Evolutionary conservation across 2,113 vertebrate species (phyloP), one percentile per base, ranked within the genome.

Genomic region (Anguilla rostrata): DNA sequence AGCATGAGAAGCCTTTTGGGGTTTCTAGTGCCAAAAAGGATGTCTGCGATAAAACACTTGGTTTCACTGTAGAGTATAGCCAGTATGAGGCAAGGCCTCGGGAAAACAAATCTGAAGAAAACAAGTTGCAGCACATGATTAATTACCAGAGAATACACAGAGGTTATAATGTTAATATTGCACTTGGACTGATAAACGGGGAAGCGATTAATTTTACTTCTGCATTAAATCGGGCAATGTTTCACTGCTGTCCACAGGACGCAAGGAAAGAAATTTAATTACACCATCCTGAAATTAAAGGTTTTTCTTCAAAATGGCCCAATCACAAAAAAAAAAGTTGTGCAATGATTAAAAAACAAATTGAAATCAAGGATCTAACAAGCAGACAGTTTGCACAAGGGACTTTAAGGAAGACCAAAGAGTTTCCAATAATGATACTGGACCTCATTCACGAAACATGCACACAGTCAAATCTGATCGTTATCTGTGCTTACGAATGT

Each of bases 101-200:
- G 86, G 56, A 84, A 92, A 89, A 87, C 88, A 26, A 93, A 87
- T 87, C 92, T 93, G 86, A 66, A 79, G 84, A 43, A 88, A 75
- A 80, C 87, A 90, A 86, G 87, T 90, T 89, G 34, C 34, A 34
- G 34, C 34, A 91, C 89, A 91, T 92, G 90, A 83, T 85, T 82
- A 90, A 82, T 86, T 87, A 87, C 87, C 81, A 83, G 41, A 82
- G 82, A 86, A 86, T 83, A 86, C 82, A 88, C 86, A 87, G 78
- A 81, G 86, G 84, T 89, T 89, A 92, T 84, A 84, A 79, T 83
- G 90, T 93, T 90, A 91, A 87, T 84, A 91, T 71, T 88, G 87
- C 92, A 57, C 90, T 87, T 90, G 84, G 86, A 87, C 83, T 86
- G 85, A 92, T 89, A 87, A 90, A 87, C 88, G 85, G 26, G 56